Percentiles rank a stretch among this genome's conserved stretches.
Evolutionary conservation across 2,797 vertebrate genomes (phyloP).

Genomic region (Hybognathus amarus): DNA sequence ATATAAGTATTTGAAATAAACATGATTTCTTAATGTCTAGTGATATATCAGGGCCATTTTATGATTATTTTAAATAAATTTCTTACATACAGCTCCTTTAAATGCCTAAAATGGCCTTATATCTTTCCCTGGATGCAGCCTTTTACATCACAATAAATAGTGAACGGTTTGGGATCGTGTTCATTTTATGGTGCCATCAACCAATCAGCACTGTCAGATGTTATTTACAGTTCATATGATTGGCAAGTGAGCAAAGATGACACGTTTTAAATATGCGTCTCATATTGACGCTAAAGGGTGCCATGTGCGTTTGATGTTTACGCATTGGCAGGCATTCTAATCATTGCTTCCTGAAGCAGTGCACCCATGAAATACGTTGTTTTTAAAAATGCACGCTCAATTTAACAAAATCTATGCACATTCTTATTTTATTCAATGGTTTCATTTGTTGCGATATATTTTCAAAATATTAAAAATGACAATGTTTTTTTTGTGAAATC

Average conservation of each 20-base stretch:
- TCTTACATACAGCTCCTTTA: no score
- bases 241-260: not conserved
- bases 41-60: no score
- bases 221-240: not conserved
- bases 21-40: no score
- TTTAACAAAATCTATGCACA: not conserved
- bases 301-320: no score
- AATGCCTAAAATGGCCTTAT: not conserved
- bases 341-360: not conserved
- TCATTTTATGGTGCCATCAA: not conserved
- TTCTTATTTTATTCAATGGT: not conserved
- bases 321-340: not conserved
- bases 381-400: not conserved
- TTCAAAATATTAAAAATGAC: not conserved
- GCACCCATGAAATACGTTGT: not conserved
- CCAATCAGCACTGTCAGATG: not conserved
- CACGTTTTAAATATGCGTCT: not conserved
- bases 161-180: not conserved
- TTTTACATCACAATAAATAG: not conserved
- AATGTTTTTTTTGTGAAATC: not conserved
- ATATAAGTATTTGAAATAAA: no score
- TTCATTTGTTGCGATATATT: not conserved
- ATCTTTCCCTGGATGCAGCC: not conserved
- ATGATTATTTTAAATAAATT: no score
- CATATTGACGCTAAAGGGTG: no score